These are phyloP conservation scores for Notothenia rossii DNA, from an alignment of 2,113 vertebrate species.

Conservation along the genomic window DNA sequence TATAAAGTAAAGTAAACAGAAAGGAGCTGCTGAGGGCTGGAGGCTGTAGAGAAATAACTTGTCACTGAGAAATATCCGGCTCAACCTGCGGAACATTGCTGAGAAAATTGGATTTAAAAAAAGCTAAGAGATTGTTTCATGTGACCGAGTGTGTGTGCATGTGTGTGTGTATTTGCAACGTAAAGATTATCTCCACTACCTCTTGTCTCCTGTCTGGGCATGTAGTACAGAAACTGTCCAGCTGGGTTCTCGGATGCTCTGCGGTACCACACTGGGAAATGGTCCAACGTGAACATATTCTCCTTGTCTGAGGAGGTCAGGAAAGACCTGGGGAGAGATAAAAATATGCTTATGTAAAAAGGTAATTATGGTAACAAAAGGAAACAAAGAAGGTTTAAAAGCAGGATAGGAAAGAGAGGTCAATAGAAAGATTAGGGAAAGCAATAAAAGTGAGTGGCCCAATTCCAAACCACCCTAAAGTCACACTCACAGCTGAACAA, in stretches of 20 bases:
- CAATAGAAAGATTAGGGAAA: background rate
- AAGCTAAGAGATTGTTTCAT: background rate
- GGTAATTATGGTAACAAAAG: background rate
- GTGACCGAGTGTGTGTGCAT: background rate
- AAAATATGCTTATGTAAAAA: constrained; percentile 35
- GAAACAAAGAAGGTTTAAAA: background rate
- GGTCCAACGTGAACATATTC: constrained; percentile 94
- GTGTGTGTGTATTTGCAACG: constrained; percentile 5
- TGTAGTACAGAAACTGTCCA: constrained; percentile 92
- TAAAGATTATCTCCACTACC: constrained; percentile 79
- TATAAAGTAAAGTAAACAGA: background rate
- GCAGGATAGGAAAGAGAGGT: too few species aligned
- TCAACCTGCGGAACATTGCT: background rate
- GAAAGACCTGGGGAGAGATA: constrained; percentile 87
- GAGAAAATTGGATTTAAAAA: constrained; percentile 25
- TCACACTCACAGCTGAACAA: too few species aligned
- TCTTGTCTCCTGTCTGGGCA: constrained; percentile 86
- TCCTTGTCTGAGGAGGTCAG: constrained; percentile 88
- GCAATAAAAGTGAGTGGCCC: too few species aligned
- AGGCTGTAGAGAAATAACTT: background rate
- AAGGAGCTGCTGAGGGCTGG: background rate
- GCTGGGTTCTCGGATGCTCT: constrained; percentile 90
- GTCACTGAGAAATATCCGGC: background rate
- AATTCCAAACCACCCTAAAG: too few species aligned
- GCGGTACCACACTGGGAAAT: constrained; percentile 96